phyloP scores from a whole-genome alignment of 2,797 vertebrate genomes.

The Danio albolineatus region DNA sequence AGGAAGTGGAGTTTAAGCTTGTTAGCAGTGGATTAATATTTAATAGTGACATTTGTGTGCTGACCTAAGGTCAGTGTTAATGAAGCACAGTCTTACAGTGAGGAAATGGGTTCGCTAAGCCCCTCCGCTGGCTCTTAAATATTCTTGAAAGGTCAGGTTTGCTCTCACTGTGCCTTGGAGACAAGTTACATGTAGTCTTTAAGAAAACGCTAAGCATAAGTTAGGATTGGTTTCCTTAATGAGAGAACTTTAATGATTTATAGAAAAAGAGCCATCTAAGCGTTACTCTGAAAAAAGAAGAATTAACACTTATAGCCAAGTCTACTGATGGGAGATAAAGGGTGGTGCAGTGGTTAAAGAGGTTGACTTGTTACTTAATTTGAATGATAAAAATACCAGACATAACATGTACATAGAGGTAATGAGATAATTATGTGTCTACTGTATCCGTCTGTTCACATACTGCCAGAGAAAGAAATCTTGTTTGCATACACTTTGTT shows the following conservation, averaged over 20 bases:
- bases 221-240: slow-evolving; percentile 8
- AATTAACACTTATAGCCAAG: neutral
- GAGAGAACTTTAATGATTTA: neutral
- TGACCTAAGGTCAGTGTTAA: slow-evolving; percentile 42
- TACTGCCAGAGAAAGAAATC: too few relatives aligned
- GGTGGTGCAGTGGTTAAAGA: neutral
- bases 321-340: neutral
- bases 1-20: slow-evolving; percentile 6
- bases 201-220: neutral
- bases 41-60: slow-evolving; percentile 35
- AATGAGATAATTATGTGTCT: too few relatives aligned
- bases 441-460: too few relatives aligned
- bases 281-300: neutral
- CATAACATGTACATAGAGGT: too few relatives aligned
- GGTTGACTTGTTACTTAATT: too few relatives aligned
- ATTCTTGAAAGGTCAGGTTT: slow-evolving; percentile 35
- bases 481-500: too few relatives aligned
- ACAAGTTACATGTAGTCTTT: slow-evolving; percentile 13
- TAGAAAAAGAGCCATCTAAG: neutral
- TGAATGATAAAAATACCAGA: too few relatives aligned
- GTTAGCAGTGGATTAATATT: slow-evolving; percentile 51
- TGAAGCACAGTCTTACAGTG: slow-evolving; percentile 23
- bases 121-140: neutral
- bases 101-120: slow-evolving; percentile 9
- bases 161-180: slow-evolving; percentile 1